Percentiles rank a stretch among this genome's conserved stretches.
phyloP scores from a whole-genome alignment of 2,888 invertebrate species.

The Ichneumon xanthorius region DNA sequence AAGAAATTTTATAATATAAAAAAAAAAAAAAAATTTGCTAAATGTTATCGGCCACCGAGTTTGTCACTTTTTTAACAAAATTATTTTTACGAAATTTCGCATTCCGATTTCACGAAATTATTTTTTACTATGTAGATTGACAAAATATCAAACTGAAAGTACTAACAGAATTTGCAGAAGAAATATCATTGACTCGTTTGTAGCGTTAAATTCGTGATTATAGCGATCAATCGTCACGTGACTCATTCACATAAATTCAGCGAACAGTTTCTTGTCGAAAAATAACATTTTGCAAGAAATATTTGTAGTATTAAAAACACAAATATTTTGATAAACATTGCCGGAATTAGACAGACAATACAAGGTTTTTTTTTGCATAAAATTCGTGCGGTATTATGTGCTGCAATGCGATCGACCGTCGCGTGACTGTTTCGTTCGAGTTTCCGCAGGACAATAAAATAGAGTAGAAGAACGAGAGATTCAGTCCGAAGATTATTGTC shows the following conservation, averaged over 20 bases:
- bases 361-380: background rate
- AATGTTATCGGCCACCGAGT: no score
- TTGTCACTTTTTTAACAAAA: no score
- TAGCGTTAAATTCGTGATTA: background rate
- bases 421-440: constrained; percentile 1
- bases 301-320: no score
- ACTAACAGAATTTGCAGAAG: background rate
- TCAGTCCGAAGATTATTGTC: constrained; percentile 13
- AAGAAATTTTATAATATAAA: background rate
- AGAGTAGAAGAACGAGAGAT: constrained; percentile 10
- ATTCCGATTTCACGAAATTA: no score
- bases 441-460: constrained; percentile 1
- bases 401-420: background rate
- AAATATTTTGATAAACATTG: no score
- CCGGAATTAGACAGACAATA: no score
- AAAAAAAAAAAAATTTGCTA: no score
- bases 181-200: background rate
- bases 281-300: background rate
- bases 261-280: constrained; percentile 2
- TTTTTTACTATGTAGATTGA: no score
- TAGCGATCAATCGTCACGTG: background rate
- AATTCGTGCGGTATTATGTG: background rate
- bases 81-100: no score
- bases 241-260: background rate
- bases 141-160: background rate